Evolutionary conservation across 2,113 vertebrate genomes (phyloP).

Genomic region (Porphyrio hochstetteri): DNA sequence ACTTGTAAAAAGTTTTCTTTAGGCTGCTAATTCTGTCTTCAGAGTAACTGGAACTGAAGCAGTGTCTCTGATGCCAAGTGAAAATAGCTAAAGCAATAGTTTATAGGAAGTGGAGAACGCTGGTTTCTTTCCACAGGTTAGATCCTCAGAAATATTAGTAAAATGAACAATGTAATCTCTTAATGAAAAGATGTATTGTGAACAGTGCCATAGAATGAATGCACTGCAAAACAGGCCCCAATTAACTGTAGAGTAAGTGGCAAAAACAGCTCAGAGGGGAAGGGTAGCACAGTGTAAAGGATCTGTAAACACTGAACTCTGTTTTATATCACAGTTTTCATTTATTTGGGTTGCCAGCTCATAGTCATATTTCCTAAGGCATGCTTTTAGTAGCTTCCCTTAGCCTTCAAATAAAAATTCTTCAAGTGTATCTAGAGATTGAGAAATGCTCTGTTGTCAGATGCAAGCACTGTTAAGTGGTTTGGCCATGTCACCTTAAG

Average conservation of each 20-base stretch:
- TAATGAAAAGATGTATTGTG: constrained; percentile 25
- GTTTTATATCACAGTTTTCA: constrained; percentile 8
- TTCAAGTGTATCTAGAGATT: background rate
- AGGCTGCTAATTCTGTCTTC: constrained; percentile 35
- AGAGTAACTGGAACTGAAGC: constrained; percentile 48
- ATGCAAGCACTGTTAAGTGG: background rate
- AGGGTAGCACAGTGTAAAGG: background rate
- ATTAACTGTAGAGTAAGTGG: background rate
- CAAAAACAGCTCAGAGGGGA: background rate
- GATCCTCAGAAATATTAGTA: constrained; percentile 19
- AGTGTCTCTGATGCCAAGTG: background rate
- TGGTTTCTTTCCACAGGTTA: background rate
- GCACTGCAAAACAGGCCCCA: background rate
- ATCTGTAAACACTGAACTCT: background rate
- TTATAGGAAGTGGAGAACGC: background rate
- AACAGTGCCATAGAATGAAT: background rate
- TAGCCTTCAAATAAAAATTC: constrained; percentile 4
- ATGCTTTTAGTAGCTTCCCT: background rate
- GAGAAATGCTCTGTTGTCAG: background rate
- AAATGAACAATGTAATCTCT: background rate
- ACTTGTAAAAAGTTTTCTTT: constrained; percentile 41
- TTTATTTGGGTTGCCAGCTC: constrained; percentile 8
- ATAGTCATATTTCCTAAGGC: background rate
- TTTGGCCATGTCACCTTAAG: background rate
- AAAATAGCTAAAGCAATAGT: constrained; percentile 30